Percentiles rank a stretch among this genome's conserved stretches.
phyloP scores from a whole-genome alignment of 1,140 invertebrate species.

The Macrocentrus cingulum region DNA sequence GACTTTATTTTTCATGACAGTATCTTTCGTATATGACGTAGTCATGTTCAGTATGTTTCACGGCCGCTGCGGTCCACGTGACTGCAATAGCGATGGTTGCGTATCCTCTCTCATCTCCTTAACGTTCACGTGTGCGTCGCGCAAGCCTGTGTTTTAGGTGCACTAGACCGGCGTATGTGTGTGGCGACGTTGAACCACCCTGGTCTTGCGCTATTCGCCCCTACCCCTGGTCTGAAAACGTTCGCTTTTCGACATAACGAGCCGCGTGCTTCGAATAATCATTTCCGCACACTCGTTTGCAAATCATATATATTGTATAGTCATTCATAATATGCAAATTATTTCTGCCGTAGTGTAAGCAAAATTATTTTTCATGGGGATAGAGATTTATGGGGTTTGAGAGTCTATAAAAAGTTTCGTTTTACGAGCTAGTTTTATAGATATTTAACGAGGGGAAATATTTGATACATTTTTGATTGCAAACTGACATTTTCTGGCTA shows the following conservation, averaged over 20 bases:
- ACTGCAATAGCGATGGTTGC: slow-evolving; percentile 36
- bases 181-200: slow-evolving; percentile 39
- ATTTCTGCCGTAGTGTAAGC: not conserved
- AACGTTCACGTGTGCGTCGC: slow-evolving; percentile 17
- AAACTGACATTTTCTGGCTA: too few species aligned
- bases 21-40: slow-evolving; percentile 33
- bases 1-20: slow-evolving; percentile 3
- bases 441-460: too few species aligned
- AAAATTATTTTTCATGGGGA: not conserved
- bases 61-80: slow-evolving; percentile 29
- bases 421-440: not conserved
- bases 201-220: slow-evolving; percentile 23
- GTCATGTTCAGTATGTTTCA: slow-evolving; percentile 32
- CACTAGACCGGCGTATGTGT: too few species aligned
- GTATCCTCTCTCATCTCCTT: not conserved
- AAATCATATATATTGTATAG: not conserved
- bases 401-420: too few species aligned
- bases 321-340: slow-evolving; percentile 7
- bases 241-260: slow-evolving; percentile 20
- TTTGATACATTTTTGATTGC: too few species aligned
- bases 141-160: slow-evolving; percentile 23
- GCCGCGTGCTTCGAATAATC: slow-evolving; percentile 18
- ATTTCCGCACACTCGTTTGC: not conserved
- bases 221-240: not conserved
- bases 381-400: not conserved